Evolutionary conservation across 2,797 vertebrate species (phyloP).

Genomic region (Smutsia temminckii): DNA sequence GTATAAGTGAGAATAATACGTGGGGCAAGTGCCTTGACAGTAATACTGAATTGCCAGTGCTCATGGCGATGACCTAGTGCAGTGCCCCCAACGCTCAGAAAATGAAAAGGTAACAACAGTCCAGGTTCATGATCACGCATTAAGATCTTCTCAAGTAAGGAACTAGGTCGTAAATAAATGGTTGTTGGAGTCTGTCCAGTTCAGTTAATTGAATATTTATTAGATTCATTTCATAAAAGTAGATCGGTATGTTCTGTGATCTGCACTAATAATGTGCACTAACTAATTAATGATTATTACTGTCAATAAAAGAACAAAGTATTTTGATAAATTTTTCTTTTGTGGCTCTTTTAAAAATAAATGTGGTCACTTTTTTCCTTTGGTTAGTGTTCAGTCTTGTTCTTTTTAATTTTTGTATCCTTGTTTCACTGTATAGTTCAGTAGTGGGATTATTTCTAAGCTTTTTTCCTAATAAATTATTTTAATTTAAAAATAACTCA

Average conservation of each 20-base stretch:
- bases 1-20: not conserved
- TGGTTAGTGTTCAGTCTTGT: not conserved
- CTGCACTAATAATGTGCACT: not conserved
- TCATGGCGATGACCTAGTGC: not conserved
- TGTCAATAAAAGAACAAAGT: not conserved
- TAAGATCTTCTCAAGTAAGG: not conserved
- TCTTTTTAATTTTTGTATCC: not conserved
- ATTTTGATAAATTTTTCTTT: not conserved
- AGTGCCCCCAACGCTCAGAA: not conserved
- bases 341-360: not conserved
- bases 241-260: not conserved
- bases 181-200: not conserved
- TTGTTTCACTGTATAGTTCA: not conserved
- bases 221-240: not conserved
- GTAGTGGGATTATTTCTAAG: not conserved
- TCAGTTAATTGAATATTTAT: not conserved
- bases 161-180: not conserved
- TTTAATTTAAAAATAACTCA: conserved; percentile 18
- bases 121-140: not conserved
- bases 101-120: not conserved
- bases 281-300: conserved; percentile 3
- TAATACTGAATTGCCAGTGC: not conserved
- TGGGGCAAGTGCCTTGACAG: not conserved
- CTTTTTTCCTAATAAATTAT: not conserved
- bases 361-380: not conserved